These are phyloP conservation scores for Tamandua tetradactyla DNA, from an alignment of 2,797 vertebrate species.

Conservation along the genomic window DNA sequence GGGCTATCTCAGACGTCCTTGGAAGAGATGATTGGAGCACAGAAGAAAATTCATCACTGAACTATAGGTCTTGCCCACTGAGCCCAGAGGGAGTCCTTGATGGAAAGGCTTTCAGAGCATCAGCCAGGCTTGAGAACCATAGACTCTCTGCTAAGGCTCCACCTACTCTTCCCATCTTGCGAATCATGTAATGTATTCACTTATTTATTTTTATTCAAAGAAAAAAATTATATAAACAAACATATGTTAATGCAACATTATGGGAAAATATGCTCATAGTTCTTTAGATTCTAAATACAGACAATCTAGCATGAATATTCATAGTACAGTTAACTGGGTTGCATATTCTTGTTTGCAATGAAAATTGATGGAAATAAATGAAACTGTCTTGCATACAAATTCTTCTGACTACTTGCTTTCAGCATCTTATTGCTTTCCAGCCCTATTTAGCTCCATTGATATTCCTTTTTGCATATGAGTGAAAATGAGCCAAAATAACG, in stretches of 20 bases:
- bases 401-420: conserved; percentile 51
- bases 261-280: conserved; percentile 65
- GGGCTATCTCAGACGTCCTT: background rate
- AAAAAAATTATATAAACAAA: conserved; percentile 75
- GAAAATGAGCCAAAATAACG: conserved; percentile 46
- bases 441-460: conserved; percentile 31
- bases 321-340: conserved; percentile 62
- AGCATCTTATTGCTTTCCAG: conserved; percentile 23
- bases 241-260: conserved; percentile 70
- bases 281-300: conserved; percentile 73
- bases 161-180: background rate
- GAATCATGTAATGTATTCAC: conserved; percentile 43
- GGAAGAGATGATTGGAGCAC: background rate
- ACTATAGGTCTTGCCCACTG: background rate
- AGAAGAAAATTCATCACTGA: background rate
- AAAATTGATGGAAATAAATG: conserved; percentile 69
- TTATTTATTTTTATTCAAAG: conserved; percentile 69
- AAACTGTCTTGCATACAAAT: conserved; percentile 65
- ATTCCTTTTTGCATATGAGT: conserved; percentile 44
- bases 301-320: conserved; percentile 69
- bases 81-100: background rate
- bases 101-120: background rate
- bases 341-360: conserved; percentile 67
- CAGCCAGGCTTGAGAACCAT: background rate
- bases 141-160: background rate